Conservation (phyloP, 2,888 invertebrate species). For the Dicranocentrus wangi region DNA sequence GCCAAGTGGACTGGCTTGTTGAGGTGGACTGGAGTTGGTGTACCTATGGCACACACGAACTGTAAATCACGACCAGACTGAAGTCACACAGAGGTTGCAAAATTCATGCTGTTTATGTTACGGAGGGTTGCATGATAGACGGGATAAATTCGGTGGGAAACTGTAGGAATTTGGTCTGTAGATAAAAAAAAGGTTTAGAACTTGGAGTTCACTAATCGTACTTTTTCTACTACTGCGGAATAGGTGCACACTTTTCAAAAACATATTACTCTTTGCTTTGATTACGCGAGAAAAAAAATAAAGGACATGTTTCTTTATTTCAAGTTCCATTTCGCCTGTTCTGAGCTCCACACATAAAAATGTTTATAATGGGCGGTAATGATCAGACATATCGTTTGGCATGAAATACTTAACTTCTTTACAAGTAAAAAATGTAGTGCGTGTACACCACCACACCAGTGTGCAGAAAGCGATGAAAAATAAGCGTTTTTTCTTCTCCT, state of each 20-base stretch:
- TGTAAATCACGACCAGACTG: too few relatives aligned
- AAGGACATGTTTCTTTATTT: background rate
- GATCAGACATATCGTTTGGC: constrained; percentile 26
- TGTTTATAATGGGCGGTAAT: constrained; percentile 34
- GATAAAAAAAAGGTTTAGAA: too few relatives aligned
- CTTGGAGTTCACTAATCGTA: too few relatives aligned
- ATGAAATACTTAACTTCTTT: constrained; percentile 9
- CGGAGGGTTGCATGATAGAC: too few relatives aligned
- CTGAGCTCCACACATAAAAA: constrained; percentile 24
- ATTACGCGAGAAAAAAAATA: background rate
- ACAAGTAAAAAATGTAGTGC: background rate
- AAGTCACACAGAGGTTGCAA: too few relatives aligned
- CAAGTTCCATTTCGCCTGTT: background rate
- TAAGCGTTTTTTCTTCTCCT: background rate
- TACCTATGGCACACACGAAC: too few relatives aligned
- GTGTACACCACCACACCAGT: background rate
- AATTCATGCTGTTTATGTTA: constrained; percentile 6
- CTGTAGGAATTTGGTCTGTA: too few relatives aligned
- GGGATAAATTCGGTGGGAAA: too few relatives aligned
- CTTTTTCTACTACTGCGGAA: too few relatives aligned
- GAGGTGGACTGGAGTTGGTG: background rate
- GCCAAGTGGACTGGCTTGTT: too few relatives aligned
- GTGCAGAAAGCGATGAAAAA: constrained; percentile 29
- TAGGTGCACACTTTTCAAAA: too few relatives aligned
- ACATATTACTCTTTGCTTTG: background rate